Conservation (phyloP, 2,797 vertebrate genomes). For the Echiichthys vipera region DNA sequence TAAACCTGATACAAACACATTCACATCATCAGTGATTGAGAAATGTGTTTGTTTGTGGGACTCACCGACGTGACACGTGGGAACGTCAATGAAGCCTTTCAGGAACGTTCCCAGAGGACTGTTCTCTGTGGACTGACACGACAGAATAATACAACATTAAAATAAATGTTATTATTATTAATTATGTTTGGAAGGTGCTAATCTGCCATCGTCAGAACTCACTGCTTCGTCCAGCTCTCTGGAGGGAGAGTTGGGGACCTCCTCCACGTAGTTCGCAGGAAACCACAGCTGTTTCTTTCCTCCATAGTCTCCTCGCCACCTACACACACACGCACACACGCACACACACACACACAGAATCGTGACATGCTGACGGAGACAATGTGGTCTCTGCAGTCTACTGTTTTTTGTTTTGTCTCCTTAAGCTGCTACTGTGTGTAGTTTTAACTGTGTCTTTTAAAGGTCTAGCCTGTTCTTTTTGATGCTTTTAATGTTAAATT, state of each 20-base stretch:
- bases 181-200: background rate
- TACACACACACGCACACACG: slow-evolving; percentile 62
- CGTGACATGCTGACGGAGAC: too few species aligned
- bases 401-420: too few species aligned
- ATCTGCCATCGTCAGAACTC: slow-evolving; percentile 60
- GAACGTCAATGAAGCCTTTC: slow-evolving; percentile 93
- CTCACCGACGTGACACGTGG: slow-evolving; percentile 96
- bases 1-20: too few species aligned
- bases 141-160: background rate
- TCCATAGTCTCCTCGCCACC: slow-evolving; percentile 97
- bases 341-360: too few species aligned
- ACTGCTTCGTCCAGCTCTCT: slow-evolving; percentile 90
- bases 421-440: too few species aligned
- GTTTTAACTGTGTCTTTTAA: too few species aligned
- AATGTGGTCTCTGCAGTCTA: too few species aligned
- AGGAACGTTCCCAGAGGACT: slow-evolving; percentile 95
- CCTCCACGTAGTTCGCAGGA: slow-evolving; percentile 97
- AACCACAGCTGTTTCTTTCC: slow-evolving; percentile 98
- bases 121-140: slow-evolving; percentile 92
- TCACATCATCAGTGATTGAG: too few species aligned
- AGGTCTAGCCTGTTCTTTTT: too few species aligned
- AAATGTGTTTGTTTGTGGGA: background rate
- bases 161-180: too few species aligned
- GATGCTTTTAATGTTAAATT: too few species aligned
- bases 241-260: slow-evolving; percentile 87